Percentiles rank a stretch among this genome's conserved stretches.
These are phyloP conservation scores for Phanerotoma sp. DNA, from an alignment of 2,888 invertebrate species.

Conservation along the genomic window DNA sequence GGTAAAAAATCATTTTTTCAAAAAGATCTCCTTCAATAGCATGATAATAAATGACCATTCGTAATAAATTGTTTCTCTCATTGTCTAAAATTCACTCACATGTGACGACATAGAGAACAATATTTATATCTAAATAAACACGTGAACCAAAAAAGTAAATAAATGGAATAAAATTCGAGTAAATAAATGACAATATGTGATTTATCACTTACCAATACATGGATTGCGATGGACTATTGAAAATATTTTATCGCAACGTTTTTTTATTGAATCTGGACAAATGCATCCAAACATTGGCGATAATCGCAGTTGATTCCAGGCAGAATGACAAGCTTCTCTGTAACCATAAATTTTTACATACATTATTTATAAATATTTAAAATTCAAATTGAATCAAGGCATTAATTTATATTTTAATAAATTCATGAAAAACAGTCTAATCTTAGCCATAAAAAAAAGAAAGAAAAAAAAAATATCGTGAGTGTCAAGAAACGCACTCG, in stretches of 20 bases:
- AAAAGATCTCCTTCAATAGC: no score
- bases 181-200: neutral
- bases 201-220: slow-evolving; percentile 79
- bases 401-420: no score
- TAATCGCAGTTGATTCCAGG: slow-evolving; percentile 82
- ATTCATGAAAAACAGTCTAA: no score
- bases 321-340: slow-evolving; percentile 83
- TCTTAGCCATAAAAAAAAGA: no score
- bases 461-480: slow-evolving; percentile 2
- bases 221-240: slow-evolving; percentile 90
- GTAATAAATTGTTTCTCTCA: slow-evolving; percentile 1
- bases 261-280: slow-evolving; percentile 87
- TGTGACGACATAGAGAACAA: neutral
- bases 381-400: neutral
- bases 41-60: slow-evolving; percentile 11
- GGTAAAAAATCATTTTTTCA: no score
- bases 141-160: neutral
- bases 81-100: neutral
- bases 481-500: neutral
- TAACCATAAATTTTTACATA: no score
- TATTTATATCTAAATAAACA: neutral
- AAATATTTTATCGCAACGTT: slow-evolving; percentile 85
- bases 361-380: slow-evolving; percentile 1
- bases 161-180: neutral
- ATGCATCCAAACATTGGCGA: slow-evolving; percentile 93